These are phyloP conservation scores for Leptocoma aspasia DNA, from an alignment of 2,113 vertebrate genomes.

Conservation along the genomic window DNA sequence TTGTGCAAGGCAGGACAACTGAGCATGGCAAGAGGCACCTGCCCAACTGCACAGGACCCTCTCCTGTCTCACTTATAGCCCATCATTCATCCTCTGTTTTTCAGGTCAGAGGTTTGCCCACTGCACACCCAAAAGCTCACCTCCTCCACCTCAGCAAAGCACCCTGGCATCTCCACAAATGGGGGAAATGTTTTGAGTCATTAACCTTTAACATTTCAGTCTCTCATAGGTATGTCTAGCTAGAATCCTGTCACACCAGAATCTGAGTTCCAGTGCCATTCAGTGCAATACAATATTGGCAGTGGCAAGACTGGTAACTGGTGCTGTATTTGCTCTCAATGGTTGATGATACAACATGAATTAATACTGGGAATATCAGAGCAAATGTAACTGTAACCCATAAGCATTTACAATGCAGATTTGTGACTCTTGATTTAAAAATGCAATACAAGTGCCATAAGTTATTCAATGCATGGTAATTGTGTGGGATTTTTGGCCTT, in stretches of 20 bases:
- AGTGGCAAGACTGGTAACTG: not conserved
- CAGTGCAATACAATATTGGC: not conserved
- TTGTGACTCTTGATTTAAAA: not conserved
- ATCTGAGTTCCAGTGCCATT: not conserved
- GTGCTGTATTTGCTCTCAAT: not conserved
- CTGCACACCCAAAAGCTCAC: not conserved
- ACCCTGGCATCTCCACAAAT: not conserved
- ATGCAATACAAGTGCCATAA: not conserved
- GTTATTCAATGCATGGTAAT: not conserved
- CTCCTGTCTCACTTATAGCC: not conserved
- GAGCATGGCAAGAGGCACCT: not conserved
- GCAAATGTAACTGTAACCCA: not conserved
- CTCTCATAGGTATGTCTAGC: not conserved
- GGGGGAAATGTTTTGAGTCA: rapidly evolving
- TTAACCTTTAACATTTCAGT: not conserved
- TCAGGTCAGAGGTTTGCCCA: not conserved
- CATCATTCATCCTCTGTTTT: not conserved
- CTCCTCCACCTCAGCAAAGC: not conserved
- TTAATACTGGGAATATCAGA: not conserved
- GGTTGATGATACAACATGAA: not conserved
- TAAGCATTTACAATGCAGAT: not conserved
- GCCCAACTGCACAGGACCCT: too few species aligned
- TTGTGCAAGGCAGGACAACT: not conserved
- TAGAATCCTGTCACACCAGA: not conserved
- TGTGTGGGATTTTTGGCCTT: not conserved